Base-by-base conservation (phyloP, 2,797 vertebrate species). In the Xyrichtys novacula region DNA sequence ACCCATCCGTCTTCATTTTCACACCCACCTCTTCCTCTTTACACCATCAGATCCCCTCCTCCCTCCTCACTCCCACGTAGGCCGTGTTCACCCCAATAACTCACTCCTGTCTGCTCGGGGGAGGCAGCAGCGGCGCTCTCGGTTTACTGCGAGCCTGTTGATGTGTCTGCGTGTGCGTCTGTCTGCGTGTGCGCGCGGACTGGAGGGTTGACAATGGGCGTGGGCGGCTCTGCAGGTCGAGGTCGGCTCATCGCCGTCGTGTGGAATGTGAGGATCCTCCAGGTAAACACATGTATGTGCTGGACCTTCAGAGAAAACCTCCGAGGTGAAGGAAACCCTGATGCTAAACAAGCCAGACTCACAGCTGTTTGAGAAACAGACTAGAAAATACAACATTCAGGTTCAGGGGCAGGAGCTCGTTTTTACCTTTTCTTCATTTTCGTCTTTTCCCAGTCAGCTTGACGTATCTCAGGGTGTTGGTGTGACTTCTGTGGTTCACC, bases 261-360 rank as follows among this genome's bases (percentile, higher is more conserved):
- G 89, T 67, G 84, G 89, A 91, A 91, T 91, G 72, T 86, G 68
- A 84, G 83, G 31, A 74, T 48, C 58, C 55, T 65, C 25, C 70
- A 61, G 57, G 55, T 71, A 61, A 52, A 84, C 14, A 34, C 42
- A 57, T 55, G 31, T 25, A 71, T 34, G 47, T 22, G 22, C 44
- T 6, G 53, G 3, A 55, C 17, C 39, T 3, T 56, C 76, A 34
- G 50, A 28, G 0, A 61, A 60, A 49, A 49, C 55, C 57, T 40
- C 12, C 22, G 1, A n/a, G n/a, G n/a, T n/a, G n/a, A n/a, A n/a
- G n/a, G 32, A 16, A 50, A 68, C 43, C 16, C 10, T 3, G 26
- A 28, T 23, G 11, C n/a, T n/a, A 28, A 26, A 25, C 25, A 28
- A 4, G 16, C 7, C 11, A 16, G 22, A 16, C 44, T 47, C 22